Evolutionary conservation across 2,888 invertebrate genomes (phyloP), one percentile per base, ranked within the genome.

Genomic region (Cheilosia urbana): DNA sequence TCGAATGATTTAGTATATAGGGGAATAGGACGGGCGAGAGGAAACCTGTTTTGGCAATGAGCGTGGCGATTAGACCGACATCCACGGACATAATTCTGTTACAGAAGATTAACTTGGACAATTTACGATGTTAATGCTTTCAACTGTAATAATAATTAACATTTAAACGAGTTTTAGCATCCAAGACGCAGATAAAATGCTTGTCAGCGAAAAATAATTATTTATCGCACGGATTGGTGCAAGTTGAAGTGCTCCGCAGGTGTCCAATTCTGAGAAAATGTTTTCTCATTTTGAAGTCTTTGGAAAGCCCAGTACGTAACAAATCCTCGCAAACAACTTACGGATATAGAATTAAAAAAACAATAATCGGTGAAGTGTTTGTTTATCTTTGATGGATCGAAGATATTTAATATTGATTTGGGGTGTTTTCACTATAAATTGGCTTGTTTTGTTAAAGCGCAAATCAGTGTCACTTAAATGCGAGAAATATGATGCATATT

Each of bases 31-130:
- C n/a, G 47, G 30, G 11, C 30, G 47, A 19, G 47, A 17, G 17
- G 42, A 42, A 81, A 77, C 65, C 60, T 66, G 65, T 82, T 82
- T 72, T 9, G 37, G 15, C 69, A 63, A 55, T 45, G 49, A 58
- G 49, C 71, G 19, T 71, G 53, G 21, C 42, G 60, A 60, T 57
- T 45, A 19, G 21, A 42, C 42, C 27, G 65, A 75, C 55, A 53
- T 13, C 68, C 37, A n/a, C 17, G 57, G 57, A 69, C 45, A 71
- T 62, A 62, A 53, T 53, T 78, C 69, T 71, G 71, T 63, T 42
- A 69, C 60, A 71, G 55, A 66, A 57, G 66, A 75, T 75, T 65
- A 58, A 58, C 57, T 58, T 49, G 40, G 47, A 34, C n/a, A 21
- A 58, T 49, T 47, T 45, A 58, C 34, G 69, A 49, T 49, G 58